Conservation (phyloP, 2,888 invertebrate genomes). For the Clistopyga incitator region DNA sequence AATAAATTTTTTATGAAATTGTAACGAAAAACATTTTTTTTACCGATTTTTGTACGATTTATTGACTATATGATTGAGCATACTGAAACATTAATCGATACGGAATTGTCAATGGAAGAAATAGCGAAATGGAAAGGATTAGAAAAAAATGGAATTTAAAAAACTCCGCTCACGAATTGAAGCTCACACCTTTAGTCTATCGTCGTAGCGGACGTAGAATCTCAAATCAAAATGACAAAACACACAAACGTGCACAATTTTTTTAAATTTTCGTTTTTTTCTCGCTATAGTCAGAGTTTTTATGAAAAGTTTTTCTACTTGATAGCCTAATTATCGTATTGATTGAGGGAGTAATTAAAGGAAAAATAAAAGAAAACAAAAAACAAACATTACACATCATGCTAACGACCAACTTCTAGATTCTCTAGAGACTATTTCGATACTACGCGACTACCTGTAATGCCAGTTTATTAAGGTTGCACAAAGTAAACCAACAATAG, state of each 20-base stretch:
- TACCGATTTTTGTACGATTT: too few species aligned
- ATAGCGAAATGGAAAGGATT: too few species aligned
- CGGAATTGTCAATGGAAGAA: too few species aligned
- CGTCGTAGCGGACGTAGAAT: slow-evolving; percentile 15
- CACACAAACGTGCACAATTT: slow-evolving; percentile 52
- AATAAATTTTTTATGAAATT: too few species aligned
- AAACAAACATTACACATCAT: slow-evolving; percentile 58
- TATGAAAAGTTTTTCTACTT: slow-evolving; percentile 57
- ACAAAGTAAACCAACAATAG: slow-evolving; percentile 81
- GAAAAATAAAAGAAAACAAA: slow-evolving; percentile 20
- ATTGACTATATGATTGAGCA: too few species aligned
- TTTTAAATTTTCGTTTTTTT: slow-evolving; percentile 1
- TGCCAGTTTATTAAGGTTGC: slow-evolving; percentile 69
- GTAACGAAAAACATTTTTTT: too few species aligned
- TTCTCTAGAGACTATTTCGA: slow-evolving; percentile 59
- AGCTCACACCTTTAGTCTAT: slow-evolving; percentile 2
- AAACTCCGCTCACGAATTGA: slow-evolving; percentile 6
- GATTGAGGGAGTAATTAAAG: slow-evolving; percentile 46
- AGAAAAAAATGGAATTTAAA: too few species aligned
- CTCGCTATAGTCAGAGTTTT: slow-evolving; percentile 31
- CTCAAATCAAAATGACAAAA: slow-evolving; percentile 40
- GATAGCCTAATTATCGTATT: slow-evolving; percentile 63
- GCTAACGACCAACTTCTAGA: slow-evolving; percentile 66
- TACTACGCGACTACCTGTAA: slow-evolving; percentile 67
- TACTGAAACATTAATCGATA: too few species aligned